A percentile compares a stretch with the other conserved stretches of the same genome.
phyloP scores from a whole-genome alignment of 2,797 vertebrate genomes.

The Merluccius polli region DNA sequence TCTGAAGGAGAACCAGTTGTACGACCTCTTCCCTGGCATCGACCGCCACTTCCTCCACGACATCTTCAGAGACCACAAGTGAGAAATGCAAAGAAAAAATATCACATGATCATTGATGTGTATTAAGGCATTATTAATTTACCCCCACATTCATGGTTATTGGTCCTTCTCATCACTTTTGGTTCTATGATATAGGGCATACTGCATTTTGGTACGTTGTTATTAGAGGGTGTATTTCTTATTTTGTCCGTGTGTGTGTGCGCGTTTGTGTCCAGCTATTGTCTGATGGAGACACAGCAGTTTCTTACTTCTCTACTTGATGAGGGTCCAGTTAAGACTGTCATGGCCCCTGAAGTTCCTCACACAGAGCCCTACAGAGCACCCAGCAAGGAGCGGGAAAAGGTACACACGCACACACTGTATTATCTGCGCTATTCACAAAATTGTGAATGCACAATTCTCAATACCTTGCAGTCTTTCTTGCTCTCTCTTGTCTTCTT shows the following conservation, averaged over 20 bases:
- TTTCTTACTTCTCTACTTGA: constrained; percentile 87
- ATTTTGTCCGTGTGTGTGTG: not conserved
- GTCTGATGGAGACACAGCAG: constrained; percentile 83
- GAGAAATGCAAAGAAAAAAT: constrained; percentile 22
- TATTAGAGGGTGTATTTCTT: not conserved
- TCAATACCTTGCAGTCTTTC: not conserved
- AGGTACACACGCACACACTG: constrained; percentile 41
- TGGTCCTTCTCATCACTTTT: no score
- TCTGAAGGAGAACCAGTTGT: constrained; percentile 89
- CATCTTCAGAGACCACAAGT: constrained; percentile 95
- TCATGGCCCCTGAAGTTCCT: constrained; percentile 81
- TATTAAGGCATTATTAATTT: not conserved
- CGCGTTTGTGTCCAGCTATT: constrained; percentile 74
- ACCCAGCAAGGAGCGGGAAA: constrained; percentile 70
- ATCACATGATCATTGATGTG: not conserved
- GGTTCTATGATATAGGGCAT: not conserved
- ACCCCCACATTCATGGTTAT: not conserved
- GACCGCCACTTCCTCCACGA: constrained; percentile 89
- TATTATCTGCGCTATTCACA: not conserved
- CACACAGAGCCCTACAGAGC: constrained; percentile 65
- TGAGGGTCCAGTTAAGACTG: constrained; percentile 85
- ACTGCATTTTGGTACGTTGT: no score
- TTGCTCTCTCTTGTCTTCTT: not conserved
- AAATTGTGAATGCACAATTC: not conserved
- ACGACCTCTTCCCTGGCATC: constrained; percentile 84